Evolutionary conservation across 2,113 vertebrate species (phyloP).

Genomic region (Platycercus adscitus): DNA sequence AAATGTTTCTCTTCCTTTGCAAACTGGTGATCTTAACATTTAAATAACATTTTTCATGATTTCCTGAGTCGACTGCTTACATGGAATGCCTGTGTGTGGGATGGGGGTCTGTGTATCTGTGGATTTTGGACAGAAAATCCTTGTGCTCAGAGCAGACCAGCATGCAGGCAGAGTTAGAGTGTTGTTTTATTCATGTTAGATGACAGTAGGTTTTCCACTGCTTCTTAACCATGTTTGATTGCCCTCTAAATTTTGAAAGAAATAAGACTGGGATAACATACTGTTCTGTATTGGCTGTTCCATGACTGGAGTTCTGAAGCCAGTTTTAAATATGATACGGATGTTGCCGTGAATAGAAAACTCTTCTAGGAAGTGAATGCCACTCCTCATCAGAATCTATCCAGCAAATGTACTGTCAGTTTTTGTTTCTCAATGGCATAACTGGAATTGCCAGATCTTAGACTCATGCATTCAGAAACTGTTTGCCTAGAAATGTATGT

Average conservation of each 20-base stretch:
- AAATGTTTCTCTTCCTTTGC: background rate
- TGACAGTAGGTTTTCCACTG: background rate
- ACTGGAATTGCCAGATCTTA: background rate
- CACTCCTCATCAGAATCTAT: background rate
- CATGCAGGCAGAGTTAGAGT: background rate
- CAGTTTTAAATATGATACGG: conserved; percentile 2
- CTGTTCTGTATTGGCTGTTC: background rate
- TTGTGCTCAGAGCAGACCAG: background rate
- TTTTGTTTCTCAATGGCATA: background rate
- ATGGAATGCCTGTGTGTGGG: background rate
- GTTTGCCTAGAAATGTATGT: background rate
- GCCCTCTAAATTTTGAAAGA: background rate
- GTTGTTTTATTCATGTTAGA: background rate
- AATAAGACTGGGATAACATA: background rate
- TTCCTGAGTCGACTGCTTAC: background rate
- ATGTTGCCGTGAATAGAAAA: conserved; percentile 14
- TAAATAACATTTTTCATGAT: background rate
- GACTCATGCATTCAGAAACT: background rate
- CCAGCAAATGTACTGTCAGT: background rate
- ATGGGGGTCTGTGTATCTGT: background rate
- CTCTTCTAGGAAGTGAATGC: background rate
- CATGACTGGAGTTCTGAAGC: background rate
- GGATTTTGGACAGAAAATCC: background rate
- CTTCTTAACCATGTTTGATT: background rate
- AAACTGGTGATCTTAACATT: background rate